These are phyloP conservation scores for Ormyrus labotus DNA, from an alignment of 2,888 invertebrate genomes.

Conservation along the genomic window DNA sequence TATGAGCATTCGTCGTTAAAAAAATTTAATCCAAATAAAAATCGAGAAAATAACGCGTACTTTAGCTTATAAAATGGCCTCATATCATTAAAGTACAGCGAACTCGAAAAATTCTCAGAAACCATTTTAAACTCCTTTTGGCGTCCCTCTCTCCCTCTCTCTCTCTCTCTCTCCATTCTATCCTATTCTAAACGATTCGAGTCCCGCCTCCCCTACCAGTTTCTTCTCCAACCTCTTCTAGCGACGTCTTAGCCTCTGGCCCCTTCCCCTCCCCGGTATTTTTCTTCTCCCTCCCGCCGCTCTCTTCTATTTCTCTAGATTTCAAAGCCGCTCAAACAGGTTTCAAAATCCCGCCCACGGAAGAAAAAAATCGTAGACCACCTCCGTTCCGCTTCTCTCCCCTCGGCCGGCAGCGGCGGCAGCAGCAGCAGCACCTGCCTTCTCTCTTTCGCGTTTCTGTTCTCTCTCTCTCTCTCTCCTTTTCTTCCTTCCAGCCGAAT, in stretches of 20 bases:
- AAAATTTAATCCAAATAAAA: too few relatives aligned
- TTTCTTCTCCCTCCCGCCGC: background rate
- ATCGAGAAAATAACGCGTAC: too few relatives aligned
- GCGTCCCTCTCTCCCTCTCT: background rate
- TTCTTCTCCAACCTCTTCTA: background rate
- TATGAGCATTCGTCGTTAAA: too few relatives aligned
- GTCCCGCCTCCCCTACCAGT: background rate
- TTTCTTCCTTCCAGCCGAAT: slow-evolving; percentile 18
- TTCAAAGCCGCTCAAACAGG: slow-evolving; percentile 69
- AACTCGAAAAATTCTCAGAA: too few relatives aligned
- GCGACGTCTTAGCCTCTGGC: slow-evolving; percentile 17
- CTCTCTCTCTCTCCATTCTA: background rate
- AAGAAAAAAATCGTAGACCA: slow-evolving; percentile 68
- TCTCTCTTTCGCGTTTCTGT: background rate
- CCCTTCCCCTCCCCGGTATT: background rate
- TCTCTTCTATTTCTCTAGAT: slow-evolving; percentile 57
- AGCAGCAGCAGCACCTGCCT: background rate
- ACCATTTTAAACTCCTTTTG: too few relatives aligned
- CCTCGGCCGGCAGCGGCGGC: background rate
- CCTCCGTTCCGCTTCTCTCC: slow-evolving; percentile 42
- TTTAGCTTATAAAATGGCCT: too few relatives aligned
- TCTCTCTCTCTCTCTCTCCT: slow-evolving; percentile 8
- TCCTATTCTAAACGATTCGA: slow-evolving; percentile 5
- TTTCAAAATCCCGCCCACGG: slow-evolving; percentile 75
- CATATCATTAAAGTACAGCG: too few relatives aligned